A percentile compares a stretch with the other conserved stretches of the same genome.
Evolutionary conservation across 1,140 invertebrate genomes (phyloP).

Genomic region (Orussus abietinus): DNA sequence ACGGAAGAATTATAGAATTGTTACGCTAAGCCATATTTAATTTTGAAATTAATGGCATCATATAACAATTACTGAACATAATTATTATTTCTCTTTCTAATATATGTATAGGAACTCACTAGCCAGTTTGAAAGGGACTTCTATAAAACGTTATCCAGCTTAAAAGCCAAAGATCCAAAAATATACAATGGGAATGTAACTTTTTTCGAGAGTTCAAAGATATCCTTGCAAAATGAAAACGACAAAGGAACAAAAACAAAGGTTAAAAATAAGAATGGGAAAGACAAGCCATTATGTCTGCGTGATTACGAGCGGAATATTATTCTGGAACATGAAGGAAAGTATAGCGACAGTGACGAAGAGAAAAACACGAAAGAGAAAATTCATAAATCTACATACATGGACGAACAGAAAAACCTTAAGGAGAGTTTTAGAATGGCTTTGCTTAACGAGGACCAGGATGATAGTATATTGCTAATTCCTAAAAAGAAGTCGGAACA

Average conservation of each 20-base stretch:
- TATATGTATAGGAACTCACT: no score
- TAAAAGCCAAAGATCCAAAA: constrained; percentile 84
- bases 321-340: constrained; percentile 66
- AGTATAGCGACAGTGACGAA: constrained; percentile 57
- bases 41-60: no score
- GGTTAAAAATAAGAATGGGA: constrained; percentile 43
- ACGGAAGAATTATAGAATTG: constrained; percentile 40
- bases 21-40: no score
- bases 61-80: no score
- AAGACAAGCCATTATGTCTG: constrained; percentile 63
- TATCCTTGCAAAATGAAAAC: constrained; percentile 33
- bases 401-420: constrained; percentile 66
- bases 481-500: constrained; percentile 60
- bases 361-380: constrained; percentile 19
- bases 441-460: constrained; percentile 49
- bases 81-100: no score
- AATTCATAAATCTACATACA: constrained; percentile 56
- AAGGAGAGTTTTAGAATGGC: constrained; percentile 64
- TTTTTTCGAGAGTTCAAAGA: constrained; percentile 64
- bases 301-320: constrained; percentile 80
- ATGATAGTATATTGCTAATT: constrained; percentile 57
- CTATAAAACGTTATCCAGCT: constrained; percentile 74
- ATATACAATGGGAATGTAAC: constrained; percentile 77
- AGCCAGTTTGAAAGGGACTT: constrained; percentile 79
- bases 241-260: constrained; percentile 24